Percentiles rank a stretch among this genome's conserved stretches.
Evolutionary conservation across 2,797 vertebrate genomes (phyloP).

Genomic region (Chiropotes sagulatus): DNA sequence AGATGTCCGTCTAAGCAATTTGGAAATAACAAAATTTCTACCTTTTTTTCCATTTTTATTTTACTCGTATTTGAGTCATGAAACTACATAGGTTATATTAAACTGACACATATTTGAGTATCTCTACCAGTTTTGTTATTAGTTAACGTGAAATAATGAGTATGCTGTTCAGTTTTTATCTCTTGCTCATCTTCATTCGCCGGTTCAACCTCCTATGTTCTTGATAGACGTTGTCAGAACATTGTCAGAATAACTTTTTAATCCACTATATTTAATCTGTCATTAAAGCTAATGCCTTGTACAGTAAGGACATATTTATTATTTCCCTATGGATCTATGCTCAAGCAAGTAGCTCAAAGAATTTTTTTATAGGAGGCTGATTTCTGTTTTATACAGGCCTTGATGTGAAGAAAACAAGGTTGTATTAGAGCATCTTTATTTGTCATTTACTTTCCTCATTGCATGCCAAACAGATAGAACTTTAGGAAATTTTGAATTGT

Average conservation of each 20-base stretch:
- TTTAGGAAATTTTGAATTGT: conserved; percentile 65
- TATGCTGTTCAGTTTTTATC: neutral
- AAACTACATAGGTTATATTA: neutral
- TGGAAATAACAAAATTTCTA: neutral
- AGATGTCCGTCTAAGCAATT: neutral
- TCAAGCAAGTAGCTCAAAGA: conserved; percentile 37
- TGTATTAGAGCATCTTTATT: conserved; percentile 58
- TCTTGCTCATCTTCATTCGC: neutral
- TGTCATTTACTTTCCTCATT: conserved; percentile 54
- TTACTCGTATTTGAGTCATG: neutral
- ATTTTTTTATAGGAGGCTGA: conserved; percentile 34
- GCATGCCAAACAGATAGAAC: conserved; percentile 49
- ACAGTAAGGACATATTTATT: conserved; percentile 72
- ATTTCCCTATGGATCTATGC: conserved; percentile 45
- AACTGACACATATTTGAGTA: neutral
- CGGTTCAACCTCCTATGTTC: neutral
- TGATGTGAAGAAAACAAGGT: conserved; percentile 43
- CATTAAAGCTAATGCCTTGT: conserved; percentile 77
- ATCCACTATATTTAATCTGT: conserved; percentile 73
- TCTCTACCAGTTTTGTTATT: neutral
- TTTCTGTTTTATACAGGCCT: conserved; percentile 55
- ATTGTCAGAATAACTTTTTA: conserved; percentile 49
- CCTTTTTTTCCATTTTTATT: neutral
- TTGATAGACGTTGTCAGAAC: conserved; percentile 55
- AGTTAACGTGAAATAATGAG: neutral